Base-by-base conservation (phyloP, 2,113 vertebrate species). In the Speoplatyrhinus poulsoni region DNA sequence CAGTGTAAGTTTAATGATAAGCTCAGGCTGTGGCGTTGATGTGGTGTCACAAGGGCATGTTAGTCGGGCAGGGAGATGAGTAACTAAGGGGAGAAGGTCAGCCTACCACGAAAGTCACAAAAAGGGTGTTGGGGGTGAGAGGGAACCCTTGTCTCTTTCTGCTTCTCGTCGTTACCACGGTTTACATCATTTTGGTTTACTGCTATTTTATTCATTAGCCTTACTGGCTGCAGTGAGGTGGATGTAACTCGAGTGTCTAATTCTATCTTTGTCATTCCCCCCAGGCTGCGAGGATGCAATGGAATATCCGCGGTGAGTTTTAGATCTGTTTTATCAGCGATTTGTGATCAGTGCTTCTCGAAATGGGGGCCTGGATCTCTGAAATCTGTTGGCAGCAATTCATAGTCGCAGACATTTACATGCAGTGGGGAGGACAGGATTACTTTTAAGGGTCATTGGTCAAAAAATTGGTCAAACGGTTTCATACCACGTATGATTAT, bases 271-370 rank as follows among this genome's bases (percentile, higher is more conserved):
- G n/a, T 75, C 10, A 15, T 55, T 33, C 46, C 6, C 52, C 49
- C 57, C 72, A 92, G 87, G 72, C 17, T 46, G 32, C 50, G 72
- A 50, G 41, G 67, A 84, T 76, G 54, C 53, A 0, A 73, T 76
- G 76, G 86, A 86, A 4, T 52, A 76, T 62, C 72, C 85, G 72
- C 82, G 73, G 91, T 91, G 70, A 85, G 84, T 73, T 15, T 9
- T 46, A 26, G 26, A 26, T 26, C 26, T 26, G 26, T 26, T 26
- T 26, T 26, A 26, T 26, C 26, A 26, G 26, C 26, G 3, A 12
- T 33, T 16, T 6, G 17, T 10, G 19, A 32, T 19, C 3, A 12
- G 16, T 19, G 15, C 19, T 57, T 26, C 16, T 57, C 16, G 12
- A 32, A 12, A 15, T 66, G 52, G 46, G 8, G 17, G 11, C 9